A percentile compares a stretch with the other conserved stretches of the same genome.
Evolutionary conservation across 92 coral and sea anemone species (phyloP).

Genomic region (Zoanthus solanderi): DNA sequence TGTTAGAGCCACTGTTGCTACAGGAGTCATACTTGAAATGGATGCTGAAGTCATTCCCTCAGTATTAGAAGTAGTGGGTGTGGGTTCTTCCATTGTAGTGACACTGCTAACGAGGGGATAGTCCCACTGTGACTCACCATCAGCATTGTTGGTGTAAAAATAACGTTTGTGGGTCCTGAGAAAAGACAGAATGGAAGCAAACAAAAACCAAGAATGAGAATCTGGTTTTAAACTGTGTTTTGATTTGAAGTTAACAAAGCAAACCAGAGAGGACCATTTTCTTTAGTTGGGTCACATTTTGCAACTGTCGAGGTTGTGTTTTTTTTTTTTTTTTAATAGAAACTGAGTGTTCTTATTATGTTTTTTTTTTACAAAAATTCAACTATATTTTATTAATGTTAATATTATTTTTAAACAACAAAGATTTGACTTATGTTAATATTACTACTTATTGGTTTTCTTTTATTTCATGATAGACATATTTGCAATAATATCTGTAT

Average conservation of each 20-base stretch:
- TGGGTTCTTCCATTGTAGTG: constrained; percentile 24
- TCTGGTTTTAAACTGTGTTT: background rate
- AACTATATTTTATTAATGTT: no score
- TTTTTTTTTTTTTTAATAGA: background rate
- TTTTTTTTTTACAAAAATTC: no score
- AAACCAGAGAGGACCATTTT: constrained; percentile 16
- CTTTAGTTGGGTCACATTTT: background rate
- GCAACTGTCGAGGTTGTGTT: background rate
- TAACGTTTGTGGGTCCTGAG: constrained; percentile 92
- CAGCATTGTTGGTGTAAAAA: constrained; percentile 84
- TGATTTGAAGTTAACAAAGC: background rate
- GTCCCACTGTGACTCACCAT: constrained; percentile 95
- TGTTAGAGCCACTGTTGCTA: constrained; percentile 60
- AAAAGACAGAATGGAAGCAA: constrained; percentile 57
- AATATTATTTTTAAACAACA: no score
- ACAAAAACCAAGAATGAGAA: constrained; percentile 31
- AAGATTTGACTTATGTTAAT: no score
- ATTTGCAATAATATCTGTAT: no score
- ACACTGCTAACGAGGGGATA: constrained; percentile 66
- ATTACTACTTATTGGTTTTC: no score
- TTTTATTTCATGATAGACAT: no score
- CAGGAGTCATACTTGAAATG: constrained; percentile 4
- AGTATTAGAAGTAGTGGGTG: constrained; percentile 23
- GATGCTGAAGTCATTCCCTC: background rate
- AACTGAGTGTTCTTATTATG: background rate